Conservation (phyloP, 2,888 invertebrate genomes). For the Drosophila ochracea region DNA sequence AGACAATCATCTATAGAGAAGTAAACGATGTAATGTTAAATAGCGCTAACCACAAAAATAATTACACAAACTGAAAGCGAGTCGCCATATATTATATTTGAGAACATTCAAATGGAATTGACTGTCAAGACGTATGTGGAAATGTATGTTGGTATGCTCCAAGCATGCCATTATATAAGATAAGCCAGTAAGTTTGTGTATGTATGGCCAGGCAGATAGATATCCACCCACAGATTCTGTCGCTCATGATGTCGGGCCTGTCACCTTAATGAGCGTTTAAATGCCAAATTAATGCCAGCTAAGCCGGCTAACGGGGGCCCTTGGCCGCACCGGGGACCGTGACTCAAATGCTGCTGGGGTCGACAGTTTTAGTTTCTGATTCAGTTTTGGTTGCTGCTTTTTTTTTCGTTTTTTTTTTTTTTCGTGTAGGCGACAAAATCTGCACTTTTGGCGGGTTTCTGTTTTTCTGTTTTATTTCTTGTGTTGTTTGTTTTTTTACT, state of each 20-base stretch:
- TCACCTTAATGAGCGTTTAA: slow-evolving; percentile 74
- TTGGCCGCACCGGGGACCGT: slow-evolving; percentile 43
- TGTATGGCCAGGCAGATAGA: slow-evolving; percentile 25
- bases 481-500: background rate
- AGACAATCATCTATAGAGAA: background rate
- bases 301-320: slow-evolving; percentile 31
- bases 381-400: slow-evolving; percentile 1
- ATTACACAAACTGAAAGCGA: slow-evolving; percentile 22
- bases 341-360: slow-evolving; percentile 41
- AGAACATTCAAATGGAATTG: slow-evolving; percentile 25
- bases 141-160: background rate
- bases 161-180: background rate
- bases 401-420: background rate
- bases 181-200: background rate
- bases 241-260: slow-evolving; percentile 61
- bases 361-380: slow-evolving; percentile 26
- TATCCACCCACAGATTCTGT: slow-evolving; percentile 71
- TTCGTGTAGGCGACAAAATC: slow-evolving; percentile 47
- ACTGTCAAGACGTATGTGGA: slow-evolving; percentile 32
- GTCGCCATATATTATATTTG: slow-evolving; percentile 1
- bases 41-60: slow-evolving; percentile 19
- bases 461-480: background rate
- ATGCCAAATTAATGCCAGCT: slow-evolving; percentile 72
- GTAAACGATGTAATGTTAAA: slow-evolving; percentile 3
- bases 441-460: slow-evolving; percentile 22